phyloP scores from a whole-genome alignment of 2,113 vertebrate genomes.

The Symphodus melops region DNA sequence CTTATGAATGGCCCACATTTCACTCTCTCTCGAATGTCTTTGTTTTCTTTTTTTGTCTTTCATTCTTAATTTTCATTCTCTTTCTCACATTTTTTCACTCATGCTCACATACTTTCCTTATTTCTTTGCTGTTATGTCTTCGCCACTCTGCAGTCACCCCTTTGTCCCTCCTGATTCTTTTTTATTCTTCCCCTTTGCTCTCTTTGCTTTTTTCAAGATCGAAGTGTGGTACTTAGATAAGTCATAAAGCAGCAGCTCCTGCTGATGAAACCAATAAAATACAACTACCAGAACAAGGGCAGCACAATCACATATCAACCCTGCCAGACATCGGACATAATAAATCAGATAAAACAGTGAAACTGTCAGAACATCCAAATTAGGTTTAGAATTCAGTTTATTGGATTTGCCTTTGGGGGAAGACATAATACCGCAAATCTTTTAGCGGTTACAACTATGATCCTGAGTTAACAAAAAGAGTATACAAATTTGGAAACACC shows the following conservation, averaged over 20 bases:
- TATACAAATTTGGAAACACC: neutral
- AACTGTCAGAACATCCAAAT: conserved; percentile 64
- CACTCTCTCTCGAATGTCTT: conserved; percentile 62
- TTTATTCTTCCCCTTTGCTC: conserved; percentile 41
- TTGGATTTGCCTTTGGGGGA: conserved; percentile 35
- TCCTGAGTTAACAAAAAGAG: conserved; percentile 6
- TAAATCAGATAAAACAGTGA: conserved; percentile 51
- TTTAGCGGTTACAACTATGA: conserved; percentile 24
- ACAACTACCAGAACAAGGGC: conserved; percentile 54
- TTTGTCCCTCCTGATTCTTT: conserved; percentile 55
- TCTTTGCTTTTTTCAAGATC: conserved; percentile 58
- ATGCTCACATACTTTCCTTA: conserved; percentile 52
- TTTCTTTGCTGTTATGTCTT: conserved; percentile 73
- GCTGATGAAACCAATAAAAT: conserved; percentile 68
- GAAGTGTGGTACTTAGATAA: conserved; percentile 62
- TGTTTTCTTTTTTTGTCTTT: conserved; percentile 69
- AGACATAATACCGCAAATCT: conserved; percentile 53
- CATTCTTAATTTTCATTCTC: conserved; percentile 63
- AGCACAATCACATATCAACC: conserved; percentile 33
- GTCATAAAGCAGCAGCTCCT: conserved; percentile 35
- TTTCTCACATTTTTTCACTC: conserved; percentile 60
- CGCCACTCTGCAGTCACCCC: conserved; percentile 32
- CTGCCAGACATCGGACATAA: conserved; percentile 39
- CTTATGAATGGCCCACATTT: conserved; percentile 82
- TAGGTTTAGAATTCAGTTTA: conserved; percentile 49